phyloP scores from a whole-genome alignment of 2,888 invertebrate genomes.

The Halocaridina rubra region DNA sequence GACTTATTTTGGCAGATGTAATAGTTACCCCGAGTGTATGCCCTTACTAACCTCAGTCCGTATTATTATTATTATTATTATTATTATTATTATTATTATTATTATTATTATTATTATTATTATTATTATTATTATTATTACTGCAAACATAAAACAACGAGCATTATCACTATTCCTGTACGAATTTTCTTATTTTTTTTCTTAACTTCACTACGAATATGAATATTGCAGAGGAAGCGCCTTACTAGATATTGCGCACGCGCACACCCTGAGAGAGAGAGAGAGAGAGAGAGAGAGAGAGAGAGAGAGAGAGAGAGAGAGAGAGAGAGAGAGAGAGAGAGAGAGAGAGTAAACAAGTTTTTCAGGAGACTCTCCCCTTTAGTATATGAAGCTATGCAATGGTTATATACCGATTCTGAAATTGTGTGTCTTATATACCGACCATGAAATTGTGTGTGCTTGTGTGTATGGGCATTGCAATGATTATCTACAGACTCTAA shows the following conservation, averaged over 20 bases:
- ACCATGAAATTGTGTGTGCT: no score
- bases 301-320: not conserved
- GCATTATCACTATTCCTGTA: not conserved
- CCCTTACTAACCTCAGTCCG: no score
- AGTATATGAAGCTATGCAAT: not conserved
- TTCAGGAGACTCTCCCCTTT: not conserved
- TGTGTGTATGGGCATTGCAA: not conserved
- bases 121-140: not conserved
- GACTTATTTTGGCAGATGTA: no score
- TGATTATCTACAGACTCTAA: not conserved
- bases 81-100: not conserved
- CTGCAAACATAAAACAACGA: no score
- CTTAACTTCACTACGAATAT: no score
- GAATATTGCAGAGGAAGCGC: no score
- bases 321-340: conserved; percentile 12
- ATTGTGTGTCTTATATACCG: no score
- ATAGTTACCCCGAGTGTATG: no score
- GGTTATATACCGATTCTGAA: not conserved
- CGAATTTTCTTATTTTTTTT: no score
- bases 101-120: not conserved
- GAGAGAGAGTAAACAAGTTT: not conserved
- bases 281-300: not conserved
- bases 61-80: not conserved
- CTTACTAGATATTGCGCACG: not conserved
- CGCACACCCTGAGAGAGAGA: not conserved